phyloP scores from a whole-genome alignment of 2,113 vertebrate genomes.

The Neodon shergylaensis region DNA sequence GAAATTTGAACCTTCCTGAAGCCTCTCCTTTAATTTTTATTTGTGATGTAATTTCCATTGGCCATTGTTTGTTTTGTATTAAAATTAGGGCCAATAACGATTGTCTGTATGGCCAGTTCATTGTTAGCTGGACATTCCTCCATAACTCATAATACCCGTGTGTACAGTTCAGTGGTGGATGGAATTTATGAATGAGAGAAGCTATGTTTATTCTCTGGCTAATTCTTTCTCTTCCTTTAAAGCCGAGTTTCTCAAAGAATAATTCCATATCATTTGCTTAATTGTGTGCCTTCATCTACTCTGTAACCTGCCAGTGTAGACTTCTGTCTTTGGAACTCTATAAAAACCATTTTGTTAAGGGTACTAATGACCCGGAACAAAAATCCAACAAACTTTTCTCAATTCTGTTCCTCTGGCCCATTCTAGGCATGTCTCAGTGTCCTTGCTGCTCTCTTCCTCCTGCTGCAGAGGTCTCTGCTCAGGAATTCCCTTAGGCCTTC shows the following conservation, averaged over 20 bases:
- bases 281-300: background rate
- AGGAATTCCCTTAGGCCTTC: background rate
- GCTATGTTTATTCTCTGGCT: background rate
- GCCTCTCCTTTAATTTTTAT: background rate
- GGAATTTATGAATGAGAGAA: background rate
- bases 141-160: background rate
- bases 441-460: background rate
- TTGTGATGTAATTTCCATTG: background rate
- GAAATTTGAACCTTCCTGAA: background rate
- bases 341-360: slow-evolving; percentile 2
- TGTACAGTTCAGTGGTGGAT: background rate
- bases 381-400: background rate
- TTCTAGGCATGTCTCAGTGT: background rate
- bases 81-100: background rate
- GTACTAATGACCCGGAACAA: background rate
- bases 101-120: background rate
- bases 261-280: background rate
- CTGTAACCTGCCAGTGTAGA: background rate
- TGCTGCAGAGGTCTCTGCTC: background rate
- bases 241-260: background rate
- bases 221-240: background rate
- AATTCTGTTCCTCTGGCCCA: background rate
- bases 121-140: background rate
- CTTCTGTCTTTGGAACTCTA: background rate
- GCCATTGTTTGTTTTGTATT: background rate